Evolutionary conservation across 2,797 vertebrate genomes (phyloP).

Genomic region (Schizopygopsis malacanthus): DNA sequence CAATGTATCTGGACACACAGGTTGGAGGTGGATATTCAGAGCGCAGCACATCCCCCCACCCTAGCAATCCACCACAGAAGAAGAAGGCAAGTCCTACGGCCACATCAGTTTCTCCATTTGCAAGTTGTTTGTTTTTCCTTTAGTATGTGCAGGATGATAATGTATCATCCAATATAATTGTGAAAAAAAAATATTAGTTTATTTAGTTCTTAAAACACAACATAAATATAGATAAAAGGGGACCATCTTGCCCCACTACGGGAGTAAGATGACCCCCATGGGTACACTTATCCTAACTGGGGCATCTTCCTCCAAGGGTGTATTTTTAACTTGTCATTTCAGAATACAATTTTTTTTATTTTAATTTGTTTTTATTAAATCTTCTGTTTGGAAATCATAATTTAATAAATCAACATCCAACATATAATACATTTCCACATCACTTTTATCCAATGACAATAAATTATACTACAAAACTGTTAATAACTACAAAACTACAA

Average conservation of each 20-base stretch:
- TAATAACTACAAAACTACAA: too few species aligned
- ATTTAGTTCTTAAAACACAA: background rate
- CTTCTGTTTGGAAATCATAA: background rate
- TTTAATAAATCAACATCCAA: background rate
- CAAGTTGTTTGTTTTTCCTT: background rate
- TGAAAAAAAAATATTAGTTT: background rate
- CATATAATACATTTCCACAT: background rate
- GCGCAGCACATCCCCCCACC: slow-evolving; percentile 84
- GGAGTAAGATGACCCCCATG: background rate
- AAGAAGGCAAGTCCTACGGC: slow-evolving; percentile 90
- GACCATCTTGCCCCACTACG: background rate
- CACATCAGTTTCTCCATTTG: background rate
- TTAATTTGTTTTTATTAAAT: background rate
- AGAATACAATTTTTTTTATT: background rate
- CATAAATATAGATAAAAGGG: background rate
- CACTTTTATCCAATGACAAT: background rate
- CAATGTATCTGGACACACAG: slow-evolving; percentile 85
- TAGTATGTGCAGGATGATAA: background rate
- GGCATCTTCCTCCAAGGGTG: background rate
- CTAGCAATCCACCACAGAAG: slow-evolving; percentile 93
- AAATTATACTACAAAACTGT: background rate
- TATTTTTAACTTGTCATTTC: background rate
- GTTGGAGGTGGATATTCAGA: slow-evolving; percentile 81
- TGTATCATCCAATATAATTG: background rate
- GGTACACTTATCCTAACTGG: background rate